A percentile compares a stretch with the other conserved stretches of the same genome.
Conservation (phyloP, 2,113 vertebrate species). For the Phrynocephalus versicolor region DNA sequence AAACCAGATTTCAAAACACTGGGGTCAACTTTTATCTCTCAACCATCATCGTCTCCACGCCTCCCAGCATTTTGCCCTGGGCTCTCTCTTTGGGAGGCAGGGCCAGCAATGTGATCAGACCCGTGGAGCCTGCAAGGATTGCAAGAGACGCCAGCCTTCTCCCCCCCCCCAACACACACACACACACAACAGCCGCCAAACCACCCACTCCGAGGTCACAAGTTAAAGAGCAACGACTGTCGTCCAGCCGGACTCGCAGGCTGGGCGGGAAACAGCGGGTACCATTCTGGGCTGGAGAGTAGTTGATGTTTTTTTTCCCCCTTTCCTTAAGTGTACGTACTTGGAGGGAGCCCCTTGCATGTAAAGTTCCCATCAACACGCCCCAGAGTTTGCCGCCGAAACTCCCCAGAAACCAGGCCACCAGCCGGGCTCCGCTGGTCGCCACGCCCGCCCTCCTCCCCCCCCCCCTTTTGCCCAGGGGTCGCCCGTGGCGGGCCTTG, state of each 20-base stretch:
- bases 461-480: background rate
- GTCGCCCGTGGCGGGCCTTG: too few species aligned
- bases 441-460: background rate
- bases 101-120: background rate
- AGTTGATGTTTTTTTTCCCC: too few species aligned
- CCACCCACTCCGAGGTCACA: too few species aligned
- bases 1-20: background rate
- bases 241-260: background rate
- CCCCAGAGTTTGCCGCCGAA: background rate
- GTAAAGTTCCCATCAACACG: too few species aligned
- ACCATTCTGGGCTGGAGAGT: background rate
- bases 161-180: too few species aligned
- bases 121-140: conserved; percentile 2
- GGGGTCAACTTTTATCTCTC: background rate
- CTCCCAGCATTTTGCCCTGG: background rate
- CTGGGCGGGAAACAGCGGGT: background rate
- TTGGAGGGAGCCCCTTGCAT: too few species aligned
- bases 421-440: background rate
- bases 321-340: background rate
- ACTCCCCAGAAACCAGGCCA: too few species aligned
- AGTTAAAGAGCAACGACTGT: background rate
- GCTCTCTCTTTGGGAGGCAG: too few species aligned
- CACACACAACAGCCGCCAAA: too few species aligned
- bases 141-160: conserved; percentile 41
- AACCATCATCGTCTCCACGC: background rate